A percentile compares a stretch with the other conserved stretches of the same genome.
Evolutionary conservation across 2,797 vertebrate species (phyloP).

Genomic region (Echeneis naucrates): DNA sequence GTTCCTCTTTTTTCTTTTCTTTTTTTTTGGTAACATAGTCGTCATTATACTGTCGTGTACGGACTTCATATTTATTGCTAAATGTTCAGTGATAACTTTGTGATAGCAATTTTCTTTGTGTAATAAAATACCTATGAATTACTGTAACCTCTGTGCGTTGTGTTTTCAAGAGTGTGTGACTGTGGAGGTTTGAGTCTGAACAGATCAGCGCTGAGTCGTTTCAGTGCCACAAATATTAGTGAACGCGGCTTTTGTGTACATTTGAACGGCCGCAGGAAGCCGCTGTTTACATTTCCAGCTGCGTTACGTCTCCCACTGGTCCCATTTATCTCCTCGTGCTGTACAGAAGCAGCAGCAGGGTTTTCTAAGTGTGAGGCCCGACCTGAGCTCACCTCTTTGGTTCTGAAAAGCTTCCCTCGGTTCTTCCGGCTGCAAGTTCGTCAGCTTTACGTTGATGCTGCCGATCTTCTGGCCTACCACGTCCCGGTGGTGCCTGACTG

Average conservation of each 20-base stretch:
- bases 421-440: no score
- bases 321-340: slow-evolving; percentile 36
- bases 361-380: neutral
- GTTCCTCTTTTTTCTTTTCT: slow-evolving; percentile 21
- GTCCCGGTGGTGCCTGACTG: no score
- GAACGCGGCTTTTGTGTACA: slow-evolving; percentile 62
- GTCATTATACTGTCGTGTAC: slow-evolving; percentile 76
- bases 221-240: slow-evolving; percentile 57
- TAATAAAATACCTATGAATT: slow-evolving; percentile 84
- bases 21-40: slow-evolving; percentile 71
- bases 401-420: neutral
- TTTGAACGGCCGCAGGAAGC: slow-evolving; percentile 47
- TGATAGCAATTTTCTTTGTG: slow-evolving; percentile 85
- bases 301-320: slow-evolving; percentile 8
- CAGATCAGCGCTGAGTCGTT: slow-evolving; percentile 14
- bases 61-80: slow-evolving; percentile 85
- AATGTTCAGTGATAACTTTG: slow-evolving; percentile 84
- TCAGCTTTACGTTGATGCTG: no score
- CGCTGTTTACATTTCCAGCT: slow-evolving; percentile 67
- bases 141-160: slow-evolving; percentile 52
- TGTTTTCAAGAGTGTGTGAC: slow-evolving; percentile 12
- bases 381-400: neutral
- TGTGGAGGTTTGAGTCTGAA: neutral
- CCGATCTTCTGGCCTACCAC: no score
- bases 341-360: slow-evolving; percentile 29